A percentile compares a stretch with the other conserved stretches of the same genome.
These are phyloP conservation scores for Tubiluchus corallicola DNA, from an alignment of 2,888 invertebrate species.

Conservation along the genomic window DNA sequence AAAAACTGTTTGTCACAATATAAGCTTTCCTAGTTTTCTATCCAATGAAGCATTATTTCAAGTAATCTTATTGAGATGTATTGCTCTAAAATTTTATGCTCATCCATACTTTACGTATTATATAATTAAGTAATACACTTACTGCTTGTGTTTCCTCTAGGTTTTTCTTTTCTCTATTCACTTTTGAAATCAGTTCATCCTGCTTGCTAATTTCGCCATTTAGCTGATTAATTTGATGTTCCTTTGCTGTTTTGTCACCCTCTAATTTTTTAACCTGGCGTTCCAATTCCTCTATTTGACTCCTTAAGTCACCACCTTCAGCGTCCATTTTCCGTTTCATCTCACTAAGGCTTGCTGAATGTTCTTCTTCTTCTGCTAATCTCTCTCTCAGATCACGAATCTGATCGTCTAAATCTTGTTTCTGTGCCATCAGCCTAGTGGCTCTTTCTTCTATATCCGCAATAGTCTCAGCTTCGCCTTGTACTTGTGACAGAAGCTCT, in stretches of 20 bases:
- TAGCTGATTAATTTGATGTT: background rate
- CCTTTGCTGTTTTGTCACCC: background rate
- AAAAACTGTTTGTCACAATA: too few relatives aligned
- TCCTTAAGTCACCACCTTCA: background rate
- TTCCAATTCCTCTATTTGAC: background rate
- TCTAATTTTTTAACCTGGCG: conserved; percentile 25
- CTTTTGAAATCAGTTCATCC: conserved; percentile 95
- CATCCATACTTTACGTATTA: too few relatives aligned
- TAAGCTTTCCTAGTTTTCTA: too few relatives aligned
- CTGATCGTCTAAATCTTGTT: background rate
- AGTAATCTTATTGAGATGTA: too few relatives aligned
- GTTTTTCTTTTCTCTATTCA: conserved; percentile 97
- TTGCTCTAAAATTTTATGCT: too few relatives aligned
- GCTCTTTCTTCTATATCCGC: background rate
- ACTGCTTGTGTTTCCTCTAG: conserved; percentile 31
- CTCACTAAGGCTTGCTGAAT: background rate
- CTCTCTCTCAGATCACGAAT: conserved; percentile 9
- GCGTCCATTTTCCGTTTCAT: conserved; percentile 5
- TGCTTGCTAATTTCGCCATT: conserved; percentile 38
- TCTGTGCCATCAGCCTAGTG: background rate
- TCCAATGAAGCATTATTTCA: too few relatives aligned
- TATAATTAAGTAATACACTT: background rate
- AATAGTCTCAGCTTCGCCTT: conserved; percentile 1
- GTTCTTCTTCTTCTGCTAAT: conserved; percentile 7
- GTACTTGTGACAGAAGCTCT: background rate